phyloP scores from a whole-genome alignment of 1,140 invertebrate genomes.

The Drosophila teissieri region DNA sequence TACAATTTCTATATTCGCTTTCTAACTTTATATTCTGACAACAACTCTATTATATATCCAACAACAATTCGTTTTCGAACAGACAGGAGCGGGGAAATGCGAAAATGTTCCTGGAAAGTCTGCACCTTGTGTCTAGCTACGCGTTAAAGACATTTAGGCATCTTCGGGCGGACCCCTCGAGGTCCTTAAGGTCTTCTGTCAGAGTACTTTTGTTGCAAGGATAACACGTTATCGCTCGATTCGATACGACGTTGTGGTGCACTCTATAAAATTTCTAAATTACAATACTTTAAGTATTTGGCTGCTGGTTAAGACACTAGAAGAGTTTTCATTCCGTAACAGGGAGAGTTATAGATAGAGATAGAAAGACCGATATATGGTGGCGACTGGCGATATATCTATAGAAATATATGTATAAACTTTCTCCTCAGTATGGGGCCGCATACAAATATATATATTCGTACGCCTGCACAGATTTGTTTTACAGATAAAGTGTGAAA shows the following conservation, averaged over 20 bases:
- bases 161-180: slow-evolving; percentile 37
- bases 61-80: slow-evolving; percentile 53
- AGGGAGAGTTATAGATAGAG: slow-evolving; percentile 10
- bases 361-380: slow-evolving; percentile 23
- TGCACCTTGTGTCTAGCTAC: slow-evolving; percentile 26
- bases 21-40: slow-evolving; percentile 59
- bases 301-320: slow-evolving; percentile 79
- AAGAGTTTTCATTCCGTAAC: slow-evolving; percentile 49
- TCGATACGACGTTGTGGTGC: slow-evolving; percentile 42
- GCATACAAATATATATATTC: slow-evolving; percentile 50
- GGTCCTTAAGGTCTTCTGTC: slow-evolving; percentile 64
- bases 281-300: slow-evolving; percentile 76
- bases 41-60: slow-evolving; percentile 46
- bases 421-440: slow-evolving; percentile 11
- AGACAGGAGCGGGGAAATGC: slow-evolving; percentile 40
- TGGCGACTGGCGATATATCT: slow-evolving; percentile 8
- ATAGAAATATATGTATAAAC: slow-evolving; percentile 52
- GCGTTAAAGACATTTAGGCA: slow-evolving; percentile 32
- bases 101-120: slow-evolving; percentile 27
- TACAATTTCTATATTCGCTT: slow-evolving; percentile 35
- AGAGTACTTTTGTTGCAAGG: slow-evolving; percentile 67
- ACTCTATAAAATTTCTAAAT: slow-evolving; percentile 72
- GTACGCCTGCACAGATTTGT: slow-evolving; percentile 6
- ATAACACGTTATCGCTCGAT: slow-evolving; percentile 18
- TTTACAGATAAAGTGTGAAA: slow-evolving; percentile 63